phyloP scores from a whole-genome alignment of 2,888 invertebrate species.

The Thymelicus sylvestris region DNA sequence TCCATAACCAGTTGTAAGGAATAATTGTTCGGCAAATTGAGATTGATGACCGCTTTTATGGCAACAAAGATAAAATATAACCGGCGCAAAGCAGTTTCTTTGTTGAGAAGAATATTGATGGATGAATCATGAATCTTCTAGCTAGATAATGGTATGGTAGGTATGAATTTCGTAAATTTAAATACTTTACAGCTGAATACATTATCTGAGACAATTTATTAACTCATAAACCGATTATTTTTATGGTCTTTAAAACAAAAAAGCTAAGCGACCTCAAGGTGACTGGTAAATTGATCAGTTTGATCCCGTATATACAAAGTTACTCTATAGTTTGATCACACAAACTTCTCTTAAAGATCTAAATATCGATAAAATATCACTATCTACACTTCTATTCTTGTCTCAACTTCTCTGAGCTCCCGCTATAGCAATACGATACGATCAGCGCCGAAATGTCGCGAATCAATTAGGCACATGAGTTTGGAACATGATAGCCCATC shows the following conservation, averaged over 20 bases:
- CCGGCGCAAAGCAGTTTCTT: slow-evolving; percentile 8
- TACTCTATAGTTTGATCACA: no score
- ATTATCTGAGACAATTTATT: neutral
- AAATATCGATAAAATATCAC: no score
- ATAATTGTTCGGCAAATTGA: slow-evolving; percentile 35
- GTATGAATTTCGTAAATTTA: slow-evolving; percentile 1
- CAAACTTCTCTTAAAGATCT: no score
- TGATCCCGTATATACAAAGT: no score
- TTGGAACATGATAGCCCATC: neutral
- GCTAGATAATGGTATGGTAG: slow-evolving; percentile 2
- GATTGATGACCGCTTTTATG: slow-evolving; percentile 29
- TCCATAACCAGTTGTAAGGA: slow-evolving; percentile 19
- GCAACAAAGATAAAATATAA: slow-evolving; percentile 23
- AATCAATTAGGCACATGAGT: neutral
- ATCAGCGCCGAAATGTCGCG: neutral
- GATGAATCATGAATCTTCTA: slow-evolving; percentile 14
- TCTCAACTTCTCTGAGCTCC: neutral
- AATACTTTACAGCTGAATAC: neutral
- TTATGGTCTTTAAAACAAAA: no score
- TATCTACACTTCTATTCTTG: no score
- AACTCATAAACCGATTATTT: no score
- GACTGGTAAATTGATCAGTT: no score
- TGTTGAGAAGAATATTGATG: slow-evolving; percentile 29
- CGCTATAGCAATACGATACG: neutral
- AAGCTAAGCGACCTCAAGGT: no score